Evolutionary conservation across 2,888 invertebrate species (phyloP).

Genomic region (Cataglyphis cursor): DNA sequence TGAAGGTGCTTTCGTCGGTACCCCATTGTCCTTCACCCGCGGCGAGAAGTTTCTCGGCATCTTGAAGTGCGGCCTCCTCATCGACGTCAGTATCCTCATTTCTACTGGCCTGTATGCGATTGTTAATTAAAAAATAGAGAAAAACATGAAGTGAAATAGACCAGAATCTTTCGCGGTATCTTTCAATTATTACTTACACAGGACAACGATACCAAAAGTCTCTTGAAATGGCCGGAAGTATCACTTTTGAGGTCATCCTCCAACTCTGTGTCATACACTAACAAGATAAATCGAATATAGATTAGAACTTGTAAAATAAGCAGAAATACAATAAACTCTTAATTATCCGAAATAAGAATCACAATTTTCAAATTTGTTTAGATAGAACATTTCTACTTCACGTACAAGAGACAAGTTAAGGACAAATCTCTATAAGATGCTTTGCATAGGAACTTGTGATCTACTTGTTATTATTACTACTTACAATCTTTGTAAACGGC

Average conservation of each 20-base stretch:
- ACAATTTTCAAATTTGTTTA: background rate
- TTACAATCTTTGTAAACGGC: conserved; percentile 92
- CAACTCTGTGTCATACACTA: conserved; percentile 93
- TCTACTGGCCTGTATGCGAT: conserved; percentile 89
- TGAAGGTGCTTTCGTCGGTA: conserved; percentile 96
- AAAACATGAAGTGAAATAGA: background rate
- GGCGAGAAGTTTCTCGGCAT: conserved; percentile 93
- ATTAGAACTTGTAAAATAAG: background rate
- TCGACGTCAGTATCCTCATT: conserved; percentile 93
- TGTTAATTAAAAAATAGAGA: conserved; percentile 1
- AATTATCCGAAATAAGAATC: background rate
- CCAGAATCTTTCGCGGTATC: background rate
- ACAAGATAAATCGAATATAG: conserved; percentile 74
- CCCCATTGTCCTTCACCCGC: conserved; percentile 92
- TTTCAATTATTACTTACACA: conserved; percentile 85
- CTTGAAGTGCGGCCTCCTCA: conserved; percentile 91
- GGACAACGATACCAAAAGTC: conserved; percentile 94
- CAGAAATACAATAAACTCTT: background rate
- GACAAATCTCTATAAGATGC: background rate
- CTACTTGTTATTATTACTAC: conserved; percentile 70
- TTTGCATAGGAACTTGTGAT: conserved; percentile 89
- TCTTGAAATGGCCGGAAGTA: conserved; percentile 96
- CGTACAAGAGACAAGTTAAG: background rate
- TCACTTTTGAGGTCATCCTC: conserved; percentile 95
- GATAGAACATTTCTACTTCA: background rate